phyloP scores from a whole-genome alignment of 2,797 vertebrate genomes.

The Diplodus puntazzo region DNA sequence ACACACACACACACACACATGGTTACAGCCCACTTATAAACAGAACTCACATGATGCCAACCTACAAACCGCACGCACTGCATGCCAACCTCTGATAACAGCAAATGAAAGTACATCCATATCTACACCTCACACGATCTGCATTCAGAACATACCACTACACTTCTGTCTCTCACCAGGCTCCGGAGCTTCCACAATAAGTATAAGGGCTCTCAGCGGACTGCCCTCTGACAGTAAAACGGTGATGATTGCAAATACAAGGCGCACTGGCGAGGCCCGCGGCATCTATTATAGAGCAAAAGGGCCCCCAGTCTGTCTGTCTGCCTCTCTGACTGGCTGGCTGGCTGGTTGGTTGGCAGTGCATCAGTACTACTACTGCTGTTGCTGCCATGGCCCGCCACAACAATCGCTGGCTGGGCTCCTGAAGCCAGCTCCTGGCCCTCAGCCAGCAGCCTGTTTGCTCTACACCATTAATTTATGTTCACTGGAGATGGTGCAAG shows the following conservation, averaged over 20 bases:
- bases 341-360: conserved; percentile 81
- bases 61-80: conserved; percentile 62
- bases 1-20: conserved; percentile 27
- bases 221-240: conserved; percentile 89
- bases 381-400: conserved; percentile 79
- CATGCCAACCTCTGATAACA: conserved; percentile 77
- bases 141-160: conserved; percentile 73
- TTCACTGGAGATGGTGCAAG: conserved; percentile 93
- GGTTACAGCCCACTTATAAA: conserved; percentile 66
- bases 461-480: conserved; percentile 95
- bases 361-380: conserved; percentile 81
- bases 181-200: conserved; percentile 84
- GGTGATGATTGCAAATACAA: conserved; percentile 90
- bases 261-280: conserved; percentile 83
- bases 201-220: conserved; percentile 80
- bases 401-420: conserved; percentile 90
- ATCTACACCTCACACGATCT: conserved; percentile 69
- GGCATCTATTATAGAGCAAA: conserved; percentile 85
- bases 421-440: conserved; percentile 86
- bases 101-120: conserved; percentile 67
- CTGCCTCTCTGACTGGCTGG: conserved; percentile 73
- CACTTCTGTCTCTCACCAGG: conserved; percentile 69
- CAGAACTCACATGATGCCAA: conserved; percentile 73
- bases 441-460: conserved; percentile 91
- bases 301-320: conserved; percentile 81